A percentile compares a stretch with the other conserved stretches of the same genome.
Evolutionary conservation across 2,888 invertebrate species (phyloP).

Genomic region (Eueremaeus valkanovi): DNA sequence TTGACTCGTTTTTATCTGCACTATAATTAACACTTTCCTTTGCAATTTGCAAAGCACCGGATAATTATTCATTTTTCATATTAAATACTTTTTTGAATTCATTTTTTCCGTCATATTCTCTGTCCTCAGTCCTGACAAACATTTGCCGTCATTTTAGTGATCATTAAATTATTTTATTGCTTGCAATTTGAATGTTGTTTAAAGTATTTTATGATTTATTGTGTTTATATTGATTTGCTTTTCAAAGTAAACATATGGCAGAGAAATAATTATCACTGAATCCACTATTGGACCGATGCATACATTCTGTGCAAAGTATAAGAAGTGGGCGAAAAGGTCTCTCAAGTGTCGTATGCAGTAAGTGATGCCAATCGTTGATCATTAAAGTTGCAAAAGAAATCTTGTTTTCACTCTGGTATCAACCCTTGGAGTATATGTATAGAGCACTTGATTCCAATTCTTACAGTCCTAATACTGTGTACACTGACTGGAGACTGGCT

Average conservation of each 20-base stretch:
- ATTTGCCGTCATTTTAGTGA: neutral
- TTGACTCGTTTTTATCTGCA: too few species aligned
- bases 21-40: too few species aligned
- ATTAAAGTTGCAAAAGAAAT: neutral
- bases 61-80: too few species aligned
- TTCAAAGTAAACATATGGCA: constrained; percentile 15
- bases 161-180: neutral
- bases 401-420: neutral
- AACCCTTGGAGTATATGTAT: neutral
- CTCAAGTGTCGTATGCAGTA: neutral
- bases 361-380: neutral
- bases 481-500: neutral
- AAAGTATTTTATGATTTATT: constrained; percentile 11
- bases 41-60: too few species aligned
- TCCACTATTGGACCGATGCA: neutral
- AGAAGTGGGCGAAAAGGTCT: neutral
- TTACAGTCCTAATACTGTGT: neutral
- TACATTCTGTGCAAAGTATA: neutral
- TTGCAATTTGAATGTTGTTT: neutral
- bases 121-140: neutral
- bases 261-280: constrained; percentile 14
- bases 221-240: neutral
- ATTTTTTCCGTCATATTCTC: too few species aligned
- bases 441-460: neutral
- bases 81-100: too few species aligned